Evolutionary conservation across 1,140 invertebrate species (phyloP), one percentile per base, ranked within the genome.

Genomic region (Limonius californicus): DNA sequence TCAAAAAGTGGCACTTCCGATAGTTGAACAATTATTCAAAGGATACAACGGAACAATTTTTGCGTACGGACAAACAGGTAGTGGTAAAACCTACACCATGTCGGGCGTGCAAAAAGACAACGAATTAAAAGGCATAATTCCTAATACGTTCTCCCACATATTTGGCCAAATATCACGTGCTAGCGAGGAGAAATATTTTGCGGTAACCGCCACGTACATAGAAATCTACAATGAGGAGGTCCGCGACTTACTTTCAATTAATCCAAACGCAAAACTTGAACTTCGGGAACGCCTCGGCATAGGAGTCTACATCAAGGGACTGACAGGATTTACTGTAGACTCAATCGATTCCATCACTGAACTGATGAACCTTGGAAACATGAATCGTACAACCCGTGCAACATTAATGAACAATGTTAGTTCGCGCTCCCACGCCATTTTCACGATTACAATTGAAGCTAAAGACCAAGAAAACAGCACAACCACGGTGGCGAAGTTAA

Each of bases 361-460:
- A 80, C 95, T 54, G 90, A 94, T 71, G 94, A 97, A 81, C 91
- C 92, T 0, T 91, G 95, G 95, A 1, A 95, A 96, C 75, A 86
- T 90, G 69, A 97, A 97, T 77, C 82, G 95, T 39, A 76, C 76
- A 4, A 80, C 80, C 1, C 93, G 93, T 0, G 89, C 95, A 0
- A 99, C 98, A 0, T 94, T 98, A 71, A 99, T 99, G 97, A 99
- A 99, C 79, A 90, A 95, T 65, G 94, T 98, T 74, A 97, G 94
- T 70, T 98, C 95, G 0, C 78, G 97, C 15, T 98, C 96, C 1
- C 98, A 99, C 82, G 97, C 97, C 19, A 99, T 99, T 61, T 99
- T 99, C 79, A 93, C 96, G 53, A 92, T 99, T 18, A 98, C 95
- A 0, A 90, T 99, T 32, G 97, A 99, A 80, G 91, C 94, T 72